A percentile compares a stretch with the other conserved stretches of the same genome.
These are phyloP conservation scores for Drosophila suboccidentalis DNA, from an alignment of 2,888 invertebrate species.

Conservation along the genomic window DNA sequence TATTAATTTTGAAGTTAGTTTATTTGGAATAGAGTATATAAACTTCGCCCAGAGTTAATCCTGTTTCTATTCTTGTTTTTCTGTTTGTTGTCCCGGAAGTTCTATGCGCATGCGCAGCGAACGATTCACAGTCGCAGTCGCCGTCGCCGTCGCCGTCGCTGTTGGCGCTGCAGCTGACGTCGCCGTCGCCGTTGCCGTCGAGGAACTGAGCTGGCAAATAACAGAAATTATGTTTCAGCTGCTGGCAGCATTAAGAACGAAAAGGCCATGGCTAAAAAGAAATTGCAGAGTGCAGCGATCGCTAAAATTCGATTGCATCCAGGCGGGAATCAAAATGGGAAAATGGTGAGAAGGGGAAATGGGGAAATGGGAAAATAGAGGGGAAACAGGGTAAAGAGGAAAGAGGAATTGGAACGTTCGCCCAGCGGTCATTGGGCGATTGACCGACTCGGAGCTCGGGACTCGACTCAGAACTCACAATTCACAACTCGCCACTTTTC, in stretches of 20 bases:
- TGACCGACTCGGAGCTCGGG: slow-evolving; percentile 49
- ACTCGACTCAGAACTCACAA: slow-evolving; percentile 9
- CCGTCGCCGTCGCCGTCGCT: not conserved
- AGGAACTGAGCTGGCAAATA: slow-evolving; percentile 74
- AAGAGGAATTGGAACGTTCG: slow-evolving; percentile 57
- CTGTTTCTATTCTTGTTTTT: slow-evolving; percentile 46
- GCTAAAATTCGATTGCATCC: slow-evolving; percentile 52
- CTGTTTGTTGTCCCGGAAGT: slow-evolving; percentile 72
- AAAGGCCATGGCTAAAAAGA: slow-evolving; percentile 60
- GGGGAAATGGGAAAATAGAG: not conserved
- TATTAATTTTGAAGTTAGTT: no score
- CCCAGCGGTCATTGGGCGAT: slow-evolving; percentile 66
- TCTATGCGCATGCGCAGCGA: slow-evolving; percentile 76
- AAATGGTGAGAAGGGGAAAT: no score
- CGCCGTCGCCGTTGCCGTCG: slow-evolving; percentile 19
- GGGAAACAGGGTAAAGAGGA: not conserved
- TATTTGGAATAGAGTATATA: slow-evolving; percentile 38
- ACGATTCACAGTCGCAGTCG: slow-evolving; percentile 41
- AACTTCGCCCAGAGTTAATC: slow-evolving; percentile 1
- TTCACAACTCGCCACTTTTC: slow-evolving; percentile 48
- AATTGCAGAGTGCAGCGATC: slow-evolving; percentile 62
- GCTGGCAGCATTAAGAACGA: slow-evolving; percentile 40
- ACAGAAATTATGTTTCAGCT: slow-evolving; percentile 73
- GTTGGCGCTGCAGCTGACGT: slow-evolving; percentile 3
- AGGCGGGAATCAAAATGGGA: slow-evolving; percentile 1